phyloP scores from a whole-genome alignment of 2,797 vertebrate species.

The Pseudopleuronectes americanus region DNA sequence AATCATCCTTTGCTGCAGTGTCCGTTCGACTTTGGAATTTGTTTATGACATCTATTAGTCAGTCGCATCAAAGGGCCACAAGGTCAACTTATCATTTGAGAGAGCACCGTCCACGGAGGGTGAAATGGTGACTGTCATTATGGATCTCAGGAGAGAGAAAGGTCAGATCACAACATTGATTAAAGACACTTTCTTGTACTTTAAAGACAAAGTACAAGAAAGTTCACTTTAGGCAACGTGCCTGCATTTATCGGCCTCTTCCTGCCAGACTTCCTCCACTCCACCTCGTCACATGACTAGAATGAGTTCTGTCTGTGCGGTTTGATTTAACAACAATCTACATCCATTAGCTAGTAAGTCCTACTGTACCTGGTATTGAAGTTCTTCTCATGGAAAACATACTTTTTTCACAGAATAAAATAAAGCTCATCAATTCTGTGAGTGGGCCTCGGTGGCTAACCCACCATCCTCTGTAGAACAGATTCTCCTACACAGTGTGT shows the following conservation, averaged over 20 bases:
- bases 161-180: neutral
- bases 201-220: neutral
- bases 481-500: too few species aligned
- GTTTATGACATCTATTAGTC: conserved; percentile 7
- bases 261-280: neutral
- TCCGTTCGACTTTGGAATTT: conserved; percentile 28
- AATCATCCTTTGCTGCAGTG: neutral
- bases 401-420: too few species aligned
- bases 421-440: too few species aligned
- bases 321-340: too few species aligned
- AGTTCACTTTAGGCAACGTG: conserved; percentile 10
- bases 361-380: neutral
- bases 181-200: neutral
- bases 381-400: too few species aligned
- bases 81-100: conserved; percentile 6
- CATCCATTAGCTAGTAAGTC: too few species aligned
- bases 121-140: neutral
- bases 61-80: too few species aligned
- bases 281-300: too few species aligned
- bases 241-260: conserved; percentile 1
- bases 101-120: conserved; percentile 8
- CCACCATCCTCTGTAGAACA: too few species aligned
- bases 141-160: neutral
- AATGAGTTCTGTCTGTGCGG: too few species aligned
- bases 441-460: too few species aligned